Evolutionary conservation across 1,140 invertebrate genomes (phyloP), one percentile per base, ranked within the genome.

Genomic region (Hyles vespertilio): DNA sequence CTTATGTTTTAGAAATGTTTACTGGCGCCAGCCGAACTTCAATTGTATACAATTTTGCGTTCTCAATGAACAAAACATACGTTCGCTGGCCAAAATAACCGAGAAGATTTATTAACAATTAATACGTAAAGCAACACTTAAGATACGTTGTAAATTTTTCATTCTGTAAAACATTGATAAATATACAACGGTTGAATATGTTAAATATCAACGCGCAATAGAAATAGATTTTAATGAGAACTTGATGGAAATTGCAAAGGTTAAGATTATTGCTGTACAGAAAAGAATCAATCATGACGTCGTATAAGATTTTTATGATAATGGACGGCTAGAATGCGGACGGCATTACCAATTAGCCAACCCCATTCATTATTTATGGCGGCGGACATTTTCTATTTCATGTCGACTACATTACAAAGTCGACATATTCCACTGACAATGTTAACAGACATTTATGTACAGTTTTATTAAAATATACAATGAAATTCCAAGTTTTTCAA

Each of bases 271-370:
- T 48, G 22, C n/a, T 6, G 11, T 3, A 48, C 47, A n/a, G 9
- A 8, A n/a, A 10, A 43, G 36, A 33, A 49, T 43, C 12, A 32
- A 58, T 51, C 9, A 58, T 12, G 22, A 12, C 7, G 32, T 5
- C 11, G 12, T 7, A 9, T 54, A 34, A 48, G 34, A 59, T 59
- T 59, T 53, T 53, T 53, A 59, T 54, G 51, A 32, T 54, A 54
- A 49, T 54, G 3, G 9, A 44, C 50, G 22, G 8, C 11, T 8
- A 54, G 40, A 54, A 54, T 54, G 36, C 40, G 52, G 52, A 54
- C 22, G 11, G n/a, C 9, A n/a, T 48, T n/a, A 44, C 12, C 12
- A 45, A 54, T 54, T 44, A 44, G 11, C 10, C 36, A 7, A 40
- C 34, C n/a, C 34, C 36, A 4, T 54, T 44, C 12, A 54, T 32